A percentile compares a stretch with the other conserved stretches of the same genome.
phyloP scores from a whole-genome alignment of 30 jellyfish, hydroid and myxozoan species.

The Pelagia noctiluca region DNA sequence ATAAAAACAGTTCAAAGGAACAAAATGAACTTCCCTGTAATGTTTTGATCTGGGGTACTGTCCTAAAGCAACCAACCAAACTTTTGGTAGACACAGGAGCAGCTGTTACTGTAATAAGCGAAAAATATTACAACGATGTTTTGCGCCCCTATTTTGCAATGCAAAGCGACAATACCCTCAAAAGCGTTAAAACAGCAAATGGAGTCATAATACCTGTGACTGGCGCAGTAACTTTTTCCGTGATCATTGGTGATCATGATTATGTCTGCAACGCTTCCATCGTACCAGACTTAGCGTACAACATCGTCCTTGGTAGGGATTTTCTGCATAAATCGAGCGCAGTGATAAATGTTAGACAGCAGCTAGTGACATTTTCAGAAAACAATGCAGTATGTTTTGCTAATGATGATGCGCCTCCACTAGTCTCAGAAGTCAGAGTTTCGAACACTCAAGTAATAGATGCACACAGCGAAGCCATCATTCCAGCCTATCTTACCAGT shows the following conservation, averaged over 20 bases:
- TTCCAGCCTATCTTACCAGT: background rate
- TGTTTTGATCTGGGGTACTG: background rate
- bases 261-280: background rate
- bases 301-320: background rate
- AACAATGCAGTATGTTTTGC: background rate
- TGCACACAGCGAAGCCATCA: background rate
- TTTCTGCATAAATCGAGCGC: background rate
- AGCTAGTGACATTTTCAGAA: background rate
- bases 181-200: background rate
- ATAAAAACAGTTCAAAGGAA: too few relatives aligned
- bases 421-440: background rate
- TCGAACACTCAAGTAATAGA: background rate
- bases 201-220: background rate
- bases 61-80: background rate
- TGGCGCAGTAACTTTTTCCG: background rate
- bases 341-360: background rate
- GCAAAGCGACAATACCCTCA: background rate
- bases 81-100: slow-evolving; percentile 7
- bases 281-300: background rate
- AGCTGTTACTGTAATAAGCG: too few relatives aligned
- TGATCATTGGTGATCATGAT: background rate
- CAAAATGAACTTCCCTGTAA: too few relatives aligned
- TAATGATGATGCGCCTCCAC: background rate
- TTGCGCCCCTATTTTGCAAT: background rate
- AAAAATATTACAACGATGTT: background rate